Evolutionary conservation across 1,140 invertebrate genomes (phyloP).

Genomic region (Atopsyche davidsoni): DNA sequence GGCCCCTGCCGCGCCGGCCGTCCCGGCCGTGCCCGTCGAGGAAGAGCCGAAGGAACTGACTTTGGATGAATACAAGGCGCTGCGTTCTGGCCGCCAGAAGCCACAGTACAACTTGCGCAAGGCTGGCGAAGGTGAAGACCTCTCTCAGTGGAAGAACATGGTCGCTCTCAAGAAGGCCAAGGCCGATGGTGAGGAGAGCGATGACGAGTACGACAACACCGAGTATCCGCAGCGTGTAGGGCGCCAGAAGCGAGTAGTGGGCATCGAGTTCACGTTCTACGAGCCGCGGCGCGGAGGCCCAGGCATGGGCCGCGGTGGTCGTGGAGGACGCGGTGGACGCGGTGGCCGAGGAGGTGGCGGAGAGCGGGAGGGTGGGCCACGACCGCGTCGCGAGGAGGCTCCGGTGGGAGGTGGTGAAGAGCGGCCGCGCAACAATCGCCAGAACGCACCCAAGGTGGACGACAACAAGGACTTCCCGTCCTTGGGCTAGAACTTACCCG

Average conservation of each 20-base stretch:
- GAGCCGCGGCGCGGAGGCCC: conserved; percentile 68
- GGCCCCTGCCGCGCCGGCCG: conserved; percentile 43
- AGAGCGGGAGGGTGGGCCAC: conserved; percentile 14
- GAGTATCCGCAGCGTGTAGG: conserved; percentile 84
- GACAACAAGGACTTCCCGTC: conserved; percentile 94
- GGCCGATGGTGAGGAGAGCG: conserved; percentile 58
- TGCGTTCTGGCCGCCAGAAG: conserved; percentile 64
- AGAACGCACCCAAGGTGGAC: conserved; percentile 83
- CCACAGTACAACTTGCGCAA: conserved; percentile 86
- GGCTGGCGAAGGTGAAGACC: conserved; percentile 87
- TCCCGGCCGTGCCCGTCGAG: conserved; percentile 52
- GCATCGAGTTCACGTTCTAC: conserved; percentile 86
- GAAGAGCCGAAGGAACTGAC: conserved; percentile 77
- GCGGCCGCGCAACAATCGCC: conserved; percentile 35
- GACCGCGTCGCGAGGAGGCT: conserved; percentile 27
- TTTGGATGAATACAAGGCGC: conserved; percentile 83
- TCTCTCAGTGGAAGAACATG: conserved; percentile 89
- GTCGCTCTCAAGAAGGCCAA: conserved; percentile 77
- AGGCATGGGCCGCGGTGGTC: conserved; percentile 55
- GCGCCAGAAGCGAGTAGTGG: conserved; percentile 77
- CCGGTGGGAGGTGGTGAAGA: conserved; percentile 31
- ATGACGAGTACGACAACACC: conserved; percentile 68
- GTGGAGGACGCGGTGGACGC: conserved; percentile 49
- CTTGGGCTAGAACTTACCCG: conserved; percentile 59
- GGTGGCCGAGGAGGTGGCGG: conserved; percentile 30